These are phyloP conservation scores for Caprella mutica DNA, from an alignment of 2,888 invertebrate genomes.

Conservation along the genomic window DNA sequence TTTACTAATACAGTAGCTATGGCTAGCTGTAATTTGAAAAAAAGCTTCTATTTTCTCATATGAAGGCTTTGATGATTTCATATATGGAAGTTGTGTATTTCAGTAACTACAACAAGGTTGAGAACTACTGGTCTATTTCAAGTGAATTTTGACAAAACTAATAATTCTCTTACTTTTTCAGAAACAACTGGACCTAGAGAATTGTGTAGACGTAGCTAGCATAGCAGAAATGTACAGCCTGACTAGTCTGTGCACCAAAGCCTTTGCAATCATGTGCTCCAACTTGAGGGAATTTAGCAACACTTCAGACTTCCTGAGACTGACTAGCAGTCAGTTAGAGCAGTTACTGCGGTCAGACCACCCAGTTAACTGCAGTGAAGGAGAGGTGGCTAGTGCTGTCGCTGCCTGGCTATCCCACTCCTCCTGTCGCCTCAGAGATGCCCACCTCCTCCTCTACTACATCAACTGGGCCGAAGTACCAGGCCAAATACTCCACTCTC, in stretches of 20 bases:
- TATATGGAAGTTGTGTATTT: neutral
- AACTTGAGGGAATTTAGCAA: slow-evolving; percentile 52
- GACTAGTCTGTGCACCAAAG: slow-evolving; percentile 48
- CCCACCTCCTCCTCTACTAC: slow-evolving; percentile 43
- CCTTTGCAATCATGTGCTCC: slow-evolving; percentile 55
- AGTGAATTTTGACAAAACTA: neutral
- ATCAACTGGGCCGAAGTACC: slow-evolving; percentile 46
- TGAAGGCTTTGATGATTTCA: neutral
- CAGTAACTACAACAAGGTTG: neutral
- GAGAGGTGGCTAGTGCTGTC: slow-evolving; percentile 38
- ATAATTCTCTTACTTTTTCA: slow-evolving; percentile 37
- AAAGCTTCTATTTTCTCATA: neutral
- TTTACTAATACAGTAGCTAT: too few species aligned
- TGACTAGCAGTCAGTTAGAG: slow-evolving; percentile 51
- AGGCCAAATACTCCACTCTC: slow-evolving; percentile 32
- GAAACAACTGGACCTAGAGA: slow-evolving; percentile 56
- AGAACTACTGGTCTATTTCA: neutral
- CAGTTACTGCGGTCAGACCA: slow-evolving; percentile 53
- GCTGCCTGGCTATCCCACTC: slow-evolving; percentile 6
- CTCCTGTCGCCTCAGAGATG: slow-evolving; percentile 40
- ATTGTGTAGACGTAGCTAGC: slow-evolving; percentile 58
- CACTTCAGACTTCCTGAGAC: slow-evolving; percentile 50
- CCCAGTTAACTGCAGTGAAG: slow-evolving; percentile 57
- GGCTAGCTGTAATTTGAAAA: neutral
- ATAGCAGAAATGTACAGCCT: slow-evolving; percentile 58